A percentile compares a stretch with the other conserved stretches of the same genome.
Evolutionary conservation across 2,888 invertebrate genomes (phyloP).

Genomic region (Choreutis nemorana): DNA sequence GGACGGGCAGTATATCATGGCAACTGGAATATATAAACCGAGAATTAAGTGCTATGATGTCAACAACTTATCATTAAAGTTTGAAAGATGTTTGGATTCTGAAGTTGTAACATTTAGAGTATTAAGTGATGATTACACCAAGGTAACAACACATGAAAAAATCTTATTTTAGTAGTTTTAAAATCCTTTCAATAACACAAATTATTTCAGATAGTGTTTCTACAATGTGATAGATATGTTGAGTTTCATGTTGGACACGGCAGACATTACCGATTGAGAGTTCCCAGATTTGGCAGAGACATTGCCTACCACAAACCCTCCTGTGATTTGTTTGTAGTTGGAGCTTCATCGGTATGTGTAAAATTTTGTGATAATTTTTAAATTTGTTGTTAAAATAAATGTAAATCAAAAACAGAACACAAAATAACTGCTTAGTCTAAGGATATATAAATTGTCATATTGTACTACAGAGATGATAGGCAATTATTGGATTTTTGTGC

Average conservation of each 20-base stretch:
- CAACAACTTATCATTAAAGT: constrained; percentile 93
- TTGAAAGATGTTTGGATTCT: constrained; percentile 96
- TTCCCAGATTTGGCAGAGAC: constrained; percentile 96
- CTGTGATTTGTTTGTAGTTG: constrained; percentile 93
- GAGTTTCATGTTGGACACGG: constrained; percentile 97
- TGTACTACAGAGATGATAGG: too few relatives aligned
- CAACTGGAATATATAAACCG: constrained; percentile 96
- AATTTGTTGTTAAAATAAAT: too few relatives aligned
- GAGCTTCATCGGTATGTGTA: constrained; percentile 76
- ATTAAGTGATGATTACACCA: constrained; percentile 95
- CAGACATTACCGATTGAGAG: constrained; percentile 86
- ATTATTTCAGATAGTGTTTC: constrained; percentile 86
- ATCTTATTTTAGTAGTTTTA: neutral
- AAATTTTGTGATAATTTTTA: too few relatives aligned
- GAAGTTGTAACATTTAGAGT: constrained; percentile 95
- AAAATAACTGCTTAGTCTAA: too few relatives aligned
- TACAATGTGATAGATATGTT: constrained; percentile 85
- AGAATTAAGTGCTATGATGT: constrained; percentile 96
- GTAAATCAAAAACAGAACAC: too few relatives aligned
- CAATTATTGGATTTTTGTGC: too few relatives aligned
- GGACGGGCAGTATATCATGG: constrained; percentile 92
- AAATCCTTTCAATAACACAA: neutral
- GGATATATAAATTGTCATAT: too few relatives aligned
- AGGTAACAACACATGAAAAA: constrained; percentile 62
- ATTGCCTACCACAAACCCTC: constrained; percentile 88